Evolutionary conservation across 2,113 vertebrate genomes (phyloP), one percentile per base, ranked within the genome.

Genomic region (Chroicocephalus ridibundus): DNA sequence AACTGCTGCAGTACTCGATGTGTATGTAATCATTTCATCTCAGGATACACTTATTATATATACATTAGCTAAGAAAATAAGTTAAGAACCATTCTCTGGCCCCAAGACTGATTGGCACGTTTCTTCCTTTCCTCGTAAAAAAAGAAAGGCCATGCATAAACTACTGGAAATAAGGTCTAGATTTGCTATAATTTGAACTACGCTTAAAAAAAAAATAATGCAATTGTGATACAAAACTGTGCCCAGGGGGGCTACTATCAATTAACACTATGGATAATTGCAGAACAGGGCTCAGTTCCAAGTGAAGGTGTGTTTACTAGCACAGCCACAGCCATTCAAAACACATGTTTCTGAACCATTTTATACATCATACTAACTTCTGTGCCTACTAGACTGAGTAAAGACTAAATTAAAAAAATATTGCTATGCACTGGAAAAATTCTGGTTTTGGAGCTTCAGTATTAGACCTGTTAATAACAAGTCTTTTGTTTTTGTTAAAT

Each of bases 361-460:
- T 72, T 14, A 85, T n/a, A 27, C 36, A 47, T 54, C 52, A 7
- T 15, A 29, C 2, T 52, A 2, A 69, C 49, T 85, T 69, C 7
- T 55, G 44, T n/a, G 27, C 4, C 26, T 34, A 40, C 2, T 31
- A 40, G 12, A 3, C 34, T 49, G 27, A 90, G 52, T 61, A 80
- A 92, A 76, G 21, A 79, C 12, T 24, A 60, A 47, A 68, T 14
- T 3, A 16, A 49, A 40, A 77, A 62, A 60, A 38, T 4, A 54
- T 21, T 54, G 9, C 2, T 47, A 40, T 13, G 3, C 15, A 55
- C 5, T 42, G 40, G 19, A 82, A 71, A 79, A 88, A 72, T 17
- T 18, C 11, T 44, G 2, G 0, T 0, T 62, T 71, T 64, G 31
- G 14, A 85, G 7, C 20, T 70, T 40, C 70, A 54, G 22, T 72